Base-by-base conservation (phyloP, 2,888 invertebrate genomes). In the Coenonympha glycerion region DNA sequence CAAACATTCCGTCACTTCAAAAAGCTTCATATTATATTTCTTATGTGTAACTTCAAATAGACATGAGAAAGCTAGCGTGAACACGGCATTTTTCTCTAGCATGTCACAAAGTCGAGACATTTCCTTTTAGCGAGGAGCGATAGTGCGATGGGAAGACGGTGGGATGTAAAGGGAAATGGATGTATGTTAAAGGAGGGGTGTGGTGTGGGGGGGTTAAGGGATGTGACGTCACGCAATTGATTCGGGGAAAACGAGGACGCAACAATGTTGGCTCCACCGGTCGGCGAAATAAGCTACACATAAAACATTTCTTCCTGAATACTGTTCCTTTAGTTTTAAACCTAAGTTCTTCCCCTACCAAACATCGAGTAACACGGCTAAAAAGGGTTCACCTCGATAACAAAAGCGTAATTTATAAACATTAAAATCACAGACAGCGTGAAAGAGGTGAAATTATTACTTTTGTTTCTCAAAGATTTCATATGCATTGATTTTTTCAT, bases 221-320 rank as follows among this genome's bases (percentile, higher is more conserved):
- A 54, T 61, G 71, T 79, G 82, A 81, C 82, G 82, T 84, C 81
- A 84, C 71, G 69, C 79, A 82, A 84, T 84, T 84, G 83, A 84
- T 84, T 83, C 75, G 73, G 70, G 73, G 77, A 83, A 80, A 80
- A 81, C 74, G 76, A 73, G 77, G 81, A 77, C 79, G 76, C 71
- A 72, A 74, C 75, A 74, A 77, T 76, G 68, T 68, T 71, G 77
- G 76, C 76, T 78, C 68, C 69, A 62, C 21, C 41, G 9, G 34
- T 15, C 16, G 42, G 42, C 24, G 13, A 26, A 45, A 53, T 56
- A 36, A 11, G 36, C 11, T 30, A 3, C 24, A 9, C 21, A 6
- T 6, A n/a, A 37, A 6, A 15, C 8, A 22, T 2, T 15, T 15
- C 8, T 16, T 22, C 16, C 15, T 39, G 6, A 16, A 19, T 30